Evolutionary conservation across 2,113 vertebrate species (phyloP), one percentile per base, ranked within the genome.

Genomic region (Myxocyprinus asiaticus): DNA sequence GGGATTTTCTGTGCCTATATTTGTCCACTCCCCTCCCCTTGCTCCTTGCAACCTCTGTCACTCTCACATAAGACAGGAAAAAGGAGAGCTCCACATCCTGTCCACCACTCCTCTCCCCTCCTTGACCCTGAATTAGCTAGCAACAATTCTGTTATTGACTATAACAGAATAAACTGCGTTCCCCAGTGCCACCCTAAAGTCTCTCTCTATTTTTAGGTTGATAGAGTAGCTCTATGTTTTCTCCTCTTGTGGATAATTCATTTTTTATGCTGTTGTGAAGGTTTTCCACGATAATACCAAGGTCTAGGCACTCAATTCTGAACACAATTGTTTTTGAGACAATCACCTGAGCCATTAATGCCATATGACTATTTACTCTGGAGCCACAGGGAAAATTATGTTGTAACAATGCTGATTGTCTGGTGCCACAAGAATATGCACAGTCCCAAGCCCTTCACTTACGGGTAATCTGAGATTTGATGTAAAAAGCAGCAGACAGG

Each of bases 1-100:
- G 15, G 12, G 51, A 33, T 64, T 68, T 55, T 56, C 15, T 14
- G 59, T 48, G 65, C 53, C 63, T 65, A 71, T 48, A 58, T 55
- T 58, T 58, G 53, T 80, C 67, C 47, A 22, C 61, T 72, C 59
- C 62, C 22, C 53, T 73, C 56, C 56, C 47, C 50, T 72, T n/a
- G 74, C 42, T 76, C 78, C 65, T 75, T 53, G 56, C 78, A 59
- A 62, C 65, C 22, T 48, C 47, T 43, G 55, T 47, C 33, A 67
- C 44, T 61, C 71, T 80, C 56, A 22, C 64, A 76, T 17, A 42
- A 45, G 44, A 80, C 9, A 80, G 69, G 51, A 17, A 68, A 67
- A 74, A 62, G 56, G 9, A 61, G 42, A 74, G 63, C 71, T 74
- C 64, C 73, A 12, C 71, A 71, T 62, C 64, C 58, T 42, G 4